Evolutionary conservation across 2,113 vertebrate genomes (phyloP).

Genomic region (Pangasianodon gigas): DNA sequence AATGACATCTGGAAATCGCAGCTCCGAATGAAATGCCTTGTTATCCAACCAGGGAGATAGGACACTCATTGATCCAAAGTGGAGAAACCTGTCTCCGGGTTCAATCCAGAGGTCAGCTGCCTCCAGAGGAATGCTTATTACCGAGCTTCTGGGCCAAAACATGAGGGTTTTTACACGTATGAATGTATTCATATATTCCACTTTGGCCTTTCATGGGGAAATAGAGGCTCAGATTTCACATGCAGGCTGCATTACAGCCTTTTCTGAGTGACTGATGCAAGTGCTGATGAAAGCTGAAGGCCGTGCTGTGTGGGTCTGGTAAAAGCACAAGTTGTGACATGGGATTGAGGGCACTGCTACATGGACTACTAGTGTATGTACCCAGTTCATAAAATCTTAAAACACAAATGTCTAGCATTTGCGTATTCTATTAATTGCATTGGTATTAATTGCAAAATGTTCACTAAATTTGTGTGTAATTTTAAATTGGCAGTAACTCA

Average conservation of each 20-base stretch:
- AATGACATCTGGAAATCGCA: neutral
- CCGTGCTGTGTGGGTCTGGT: neutral
- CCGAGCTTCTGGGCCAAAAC: neutral
- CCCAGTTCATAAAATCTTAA: neutral
- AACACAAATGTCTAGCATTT: too few species aligned
- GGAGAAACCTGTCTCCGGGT: neutral
- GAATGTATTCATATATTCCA: slow-evolving; percentile 7
- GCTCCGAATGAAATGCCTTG: neutral
- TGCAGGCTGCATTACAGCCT: neutral
- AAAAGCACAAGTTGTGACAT: neutral
- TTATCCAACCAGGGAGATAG: neutral
- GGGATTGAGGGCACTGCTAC: neutral
- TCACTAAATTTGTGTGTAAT: too few species aligned
- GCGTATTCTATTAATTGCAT: neutral
- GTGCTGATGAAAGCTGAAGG: neutral
- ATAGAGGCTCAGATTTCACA: neutral
- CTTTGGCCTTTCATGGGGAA: neutral
- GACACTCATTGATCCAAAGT: neutral
- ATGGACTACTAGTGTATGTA: neutral
- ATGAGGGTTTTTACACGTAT: neutral
- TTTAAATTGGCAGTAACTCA: neutral
- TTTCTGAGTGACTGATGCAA: slow-evolving; percentile 13
- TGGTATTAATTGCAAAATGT: neutral
- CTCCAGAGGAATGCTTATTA: slow-evolving; percentile 9
- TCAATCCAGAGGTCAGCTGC: slow-evolving; percentile 11